A percentile compares a stretch with the other conserved stretches of the same genome.
Conservation (phyloP, 1,140 invertebrate genomes). For the Calephelis virginiensis region DNA sequence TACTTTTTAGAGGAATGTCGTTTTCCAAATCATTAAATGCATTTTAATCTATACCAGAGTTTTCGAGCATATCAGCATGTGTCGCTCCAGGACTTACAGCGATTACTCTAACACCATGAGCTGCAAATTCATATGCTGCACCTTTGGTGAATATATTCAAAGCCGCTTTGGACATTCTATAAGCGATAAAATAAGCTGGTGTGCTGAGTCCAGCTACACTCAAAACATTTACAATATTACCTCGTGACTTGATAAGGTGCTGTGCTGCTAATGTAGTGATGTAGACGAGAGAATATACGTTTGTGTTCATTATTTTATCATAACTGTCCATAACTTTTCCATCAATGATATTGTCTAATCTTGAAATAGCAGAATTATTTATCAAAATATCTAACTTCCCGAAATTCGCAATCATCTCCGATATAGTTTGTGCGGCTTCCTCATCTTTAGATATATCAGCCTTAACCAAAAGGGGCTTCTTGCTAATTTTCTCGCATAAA, state of each 20-base stretch:
- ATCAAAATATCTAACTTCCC: too few relatives aligned
- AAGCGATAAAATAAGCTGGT: not conserved
- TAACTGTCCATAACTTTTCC: too few relatives aligned
- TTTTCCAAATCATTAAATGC: not conserved
- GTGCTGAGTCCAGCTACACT: too few relatives aligned
- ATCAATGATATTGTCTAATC: too few relatives aligned
- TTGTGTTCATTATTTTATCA: too few relatives aligned
- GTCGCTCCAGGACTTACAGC: conserved; percentile 27
- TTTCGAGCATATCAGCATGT: conserved; percentile 15
- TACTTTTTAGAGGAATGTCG: not conserved
- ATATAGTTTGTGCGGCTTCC: too few relatives aligned
- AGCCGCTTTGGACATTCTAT: conserved; percentile 26
- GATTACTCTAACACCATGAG: conserved; percentile 27
- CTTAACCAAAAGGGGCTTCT: conserved; percentile 22
- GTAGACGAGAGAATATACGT: too few relatives aligned
- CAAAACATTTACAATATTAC: too few relatives aligned
- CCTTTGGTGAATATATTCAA: conserved; percentile 24
- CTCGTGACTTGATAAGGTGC: too few relatives aligned
- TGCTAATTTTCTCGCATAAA: conserved; percentile 23
- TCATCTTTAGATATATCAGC: conserved; percentile 14
- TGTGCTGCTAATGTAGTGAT: too few relatives aligned
- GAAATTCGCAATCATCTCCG: too few relatives aligned
- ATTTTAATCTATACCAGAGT: not conserved
- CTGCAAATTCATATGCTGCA: conserved; percentile 25
- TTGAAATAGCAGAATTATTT: too few relatives aligned